Conservation (phyloP, 2,113 vertebrate species). For the Mystacornis crossleyi region DNA sequence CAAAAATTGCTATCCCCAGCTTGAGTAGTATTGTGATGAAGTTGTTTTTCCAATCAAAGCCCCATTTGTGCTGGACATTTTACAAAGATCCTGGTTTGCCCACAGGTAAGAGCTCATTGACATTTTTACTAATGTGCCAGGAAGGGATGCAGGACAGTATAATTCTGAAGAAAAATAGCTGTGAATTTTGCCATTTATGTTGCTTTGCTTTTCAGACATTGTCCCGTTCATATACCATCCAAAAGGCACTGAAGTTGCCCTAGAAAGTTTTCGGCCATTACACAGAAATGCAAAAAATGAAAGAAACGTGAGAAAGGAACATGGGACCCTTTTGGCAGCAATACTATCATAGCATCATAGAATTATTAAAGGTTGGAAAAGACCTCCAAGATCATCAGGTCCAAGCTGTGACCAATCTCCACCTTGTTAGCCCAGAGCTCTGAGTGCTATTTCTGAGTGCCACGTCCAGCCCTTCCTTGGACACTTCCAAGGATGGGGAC, state of each 20-base stretch:
- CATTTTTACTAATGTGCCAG: slow-evolving; percentile 14
- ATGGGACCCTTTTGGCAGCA: neutral
- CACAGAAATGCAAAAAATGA: neutral
- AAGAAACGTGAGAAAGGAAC: neutral
- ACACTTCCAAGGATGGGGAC: neutral
- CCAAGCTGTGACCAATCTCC: fast-evolving
- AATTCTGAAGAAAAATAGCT: neutral
- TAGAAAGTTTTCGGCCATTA: neutral
- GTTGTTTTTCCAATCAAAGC: slow-evolving; percentile 46
- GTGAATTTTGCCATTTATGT: neutral
- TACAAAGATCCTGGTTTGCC: neutral
- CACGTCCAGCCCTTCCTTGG: fast-evolving
- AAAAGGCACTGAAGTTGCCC: neutral
- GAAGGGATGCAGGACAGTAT: neutral
- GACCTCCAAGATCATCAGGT: neutral
- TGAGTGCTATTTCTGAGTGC: neutral
- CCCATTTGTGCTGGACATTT: neutral
- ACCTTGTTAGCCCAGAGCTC: neutral
- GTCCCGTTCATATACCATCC: neutral
- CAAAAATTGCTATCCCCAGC: slow-evolving; percentile 40
- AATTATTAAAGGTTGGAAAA: neutral
- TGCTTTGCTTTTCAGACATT: neutral
- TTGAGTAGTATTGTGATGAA: slow-evolving; percentile 38
- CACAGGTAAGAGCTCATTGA: neutral
- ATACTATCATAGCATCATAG: fast-evolving